Base-by-base conservation (phyloP, 2,113 vertebrate species). In the Bagarius yarrelli region DNA sequence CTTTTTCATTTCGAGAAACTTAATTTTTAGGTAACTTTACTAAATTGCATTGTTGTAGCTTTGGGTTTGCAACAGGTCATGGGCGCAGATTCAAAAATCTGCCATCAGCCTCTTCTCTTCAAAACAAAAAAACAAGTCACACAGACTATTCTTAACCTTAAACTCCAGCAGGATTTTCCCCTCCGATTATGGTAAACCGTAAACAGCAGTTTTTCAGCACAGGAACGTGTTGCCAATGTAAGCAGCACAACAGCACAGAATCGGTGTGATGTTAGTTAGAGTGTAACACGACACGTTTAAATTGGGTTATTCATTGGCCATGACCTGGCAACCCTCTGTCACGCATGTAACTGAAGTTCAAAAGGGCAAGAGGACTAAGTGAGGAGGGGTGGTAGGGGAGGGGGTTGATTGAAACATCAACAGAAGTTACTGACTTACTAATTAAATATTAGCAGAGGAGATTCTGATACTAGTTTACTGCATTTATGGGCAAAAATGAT, bases 231-330 rank as follows among this genome's bases (percentile, higher is more conserved):
- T 76, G 34, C 73, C 73, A 76, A 44, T 34, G 27, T 77, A 32
- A 34, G 53, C 52, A 55, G 34, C 1, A 25, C 34, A 30, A 25
- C 44, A 47, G 19, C 50, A 53, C 16, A 72, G 18, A 53, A 55
- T 52, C 32, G 8, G 23, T 27, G 59, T 6, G 57, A 47, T 23
- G 34, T 55, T 76, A 14, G 73, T 70, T 32, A 50, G 56, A 53
- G 50, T 47, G 80, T 80, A 72, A 81, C 75, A 18, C 40, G 36
- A 66, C 47, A 40, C 27, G 34, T 18, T 67, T 15, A 40, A n/a
- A 18, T 32, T 13, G 40, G 83, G 50, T 84, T 61, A 74, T 71
- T 56, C 50, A 85, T 85, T 85, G 77, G 81, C 50, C 56, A 57
- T 79, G 82, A 76, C 79, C 79, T 63, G 34, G 61, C 67, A 76